phyloP scores from a whole-genome alignment of 2,797 vertebrate genomes.

The Peromyscus melanophrys region DNA sequence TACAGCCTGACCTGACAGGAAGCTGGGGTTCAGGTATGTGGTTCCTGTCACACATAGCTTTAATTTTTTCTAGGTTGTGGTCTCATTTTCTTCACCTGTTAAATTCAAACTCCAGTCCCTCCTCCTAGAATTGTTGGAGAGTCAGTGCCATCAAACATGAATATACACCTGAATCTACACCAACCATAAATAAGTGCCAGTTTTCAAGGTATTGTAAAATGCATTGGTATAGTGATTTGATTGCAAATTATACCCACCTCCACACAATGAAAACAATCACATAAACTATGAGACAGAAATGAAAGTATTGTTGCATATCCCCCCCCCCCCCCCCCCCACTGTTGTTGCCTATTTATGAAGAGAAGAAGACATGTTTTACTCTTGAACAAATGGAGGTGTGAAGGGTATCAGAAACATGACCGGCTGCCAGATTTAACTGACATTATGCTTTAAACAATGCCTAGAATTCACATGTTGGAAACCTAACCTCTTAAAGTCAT shows the following conservation, averaged over 20 bases:
- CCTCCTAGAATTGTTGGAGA: background rate
- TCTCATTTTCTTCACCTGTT: background rate
- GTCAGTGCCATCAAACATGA: background rate
- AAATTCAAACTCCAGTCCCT: background rate
- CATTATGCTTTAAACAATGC: background rate
- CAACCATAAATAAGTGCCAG: background rate
- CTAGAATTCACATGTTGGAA: background rate
- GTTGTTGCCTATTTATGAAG: background rate
- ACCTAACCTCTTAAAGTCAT: background rate
- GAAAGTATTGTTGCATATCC: background rate
- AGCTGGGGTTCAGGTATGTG: background rate
- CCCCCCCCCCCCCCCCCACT: background rate
- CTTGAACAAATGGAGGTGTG: background rate
- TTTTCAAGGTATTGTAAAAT: constrained; percentile 36
- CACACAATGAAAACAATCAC: background rate
- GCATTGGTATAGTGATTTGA: background rate
- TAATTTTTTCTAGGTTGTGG: background rate
- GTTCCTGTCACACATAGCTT: background rate
- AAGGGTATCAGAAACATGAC: background rate
- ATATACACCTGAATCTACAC: background rate
- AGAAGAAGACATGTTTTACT: background rate
- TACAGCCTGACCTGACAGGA: background rate
- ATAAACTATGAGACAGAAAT: background rate
- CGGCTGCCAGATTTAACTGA: background rate
- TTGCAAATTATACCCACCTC: background rate